Conservation (phyloP, 2,113 vertebrate species). For the Bufo bufo region DNA sequence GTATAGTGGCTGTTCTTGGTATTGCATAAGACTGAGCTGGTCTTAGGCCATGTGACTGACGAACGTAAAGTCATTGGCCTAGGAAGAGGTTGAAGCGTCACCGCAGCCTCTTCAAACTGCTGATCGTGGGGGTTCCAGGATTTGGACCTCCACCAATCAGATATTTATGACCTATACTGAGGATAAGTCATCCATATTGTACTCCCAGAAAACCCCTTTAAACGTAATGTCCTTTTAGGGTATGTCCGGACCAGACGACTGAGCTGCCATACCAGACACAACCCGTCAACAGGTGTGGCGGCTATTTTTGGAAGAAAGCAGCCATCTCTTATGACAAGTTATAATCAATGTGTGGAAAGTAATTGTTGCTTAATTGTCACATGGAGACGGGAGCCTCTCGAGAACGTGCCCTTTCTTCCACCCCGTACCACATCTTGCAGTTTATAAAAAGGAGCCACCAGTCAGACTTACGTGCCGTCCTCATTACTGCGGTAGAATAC, state of each 20-base stretch:
- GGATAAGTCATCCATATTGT: no score
- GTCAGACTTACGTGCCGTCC: constrained; percentile 92
- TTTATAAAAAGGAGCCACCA: background rate
- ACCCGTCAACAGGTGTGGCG: background rate
- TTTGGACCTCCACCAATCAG: no score
- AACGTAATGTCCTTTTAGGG: no score
- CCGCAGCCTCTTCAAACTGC: no score
- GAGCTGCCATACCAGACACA: background rate
- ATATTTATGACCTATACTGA: no score
- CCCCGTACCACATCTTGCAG: background rate
- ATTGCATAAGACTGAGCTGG: no score
- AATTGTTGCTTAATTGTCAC: background rate
- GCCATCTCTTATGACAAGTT: background rate
- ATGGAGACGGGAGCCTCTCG: background rate
- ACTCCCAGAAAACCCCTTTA: no score
- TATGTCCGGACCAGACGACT: background rate
- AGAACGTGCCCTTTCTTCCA: background rate
- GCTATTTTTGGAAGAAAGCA: background rate
- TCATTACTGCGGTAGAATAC: constrained; percentile 98
- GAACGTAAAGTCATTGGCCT: no score
- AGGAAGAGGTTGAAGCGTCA: no score
- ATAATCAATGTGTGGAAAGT: background rate
- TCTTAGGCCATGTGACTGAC: no score
- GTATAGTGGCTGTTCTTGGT: no score
- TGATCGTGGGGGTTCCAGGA: no score